Conservation (phyloP, 1,140 invertebrate genomes). For the Telenomus remus region DNA sequence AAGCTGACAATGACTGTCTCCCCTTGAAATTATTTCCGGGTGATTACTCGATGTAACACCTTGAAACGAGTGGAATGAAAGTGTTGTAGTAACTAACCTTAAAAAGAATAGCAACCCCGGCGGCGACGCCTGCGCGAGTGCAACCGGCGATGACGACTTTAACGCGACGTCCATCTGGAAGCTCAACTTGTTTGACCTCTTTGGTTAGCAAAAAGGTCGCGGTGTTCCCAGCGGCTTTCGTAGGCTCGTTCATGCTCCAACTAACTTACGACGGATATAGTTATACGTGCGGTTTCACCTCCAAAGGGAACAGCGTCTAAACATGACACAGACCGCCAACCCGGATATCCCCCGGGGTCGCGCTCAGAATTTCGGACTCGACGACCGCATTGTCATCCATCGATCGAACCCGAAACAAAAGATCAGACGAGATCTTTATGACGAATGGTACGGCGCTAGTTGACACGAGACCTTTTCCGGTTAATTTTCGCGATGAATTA, state of each 20-base stretch:
- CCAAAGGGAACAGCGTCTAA: conserved; percentile 18
- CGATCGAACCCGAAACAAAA: conserved; percentile 38
- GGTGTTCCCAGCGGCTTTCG: conserved; percentile 55
- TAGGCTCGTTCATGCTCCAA: conserved; percentile 48
- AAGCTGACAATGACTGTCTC: conserved; percentile 8
- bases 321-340: conserved; percentile 37
- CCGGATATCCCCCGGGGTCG: conserved; percentile 38
- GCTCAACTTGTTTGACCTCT: conserved; percentile 58
- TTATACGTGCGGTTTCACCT: conserved; percentile 42
- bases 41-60: conserved; percentile 26
- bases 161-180: conserved; percentile 60
- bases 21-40: conserved; percentile 23
- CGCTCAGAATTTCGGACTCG: conserved; percentile 31
- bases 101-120: conserved; percentile 65
- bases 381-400: conserved; percentile 29
- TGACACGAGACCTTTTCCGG: conserved; percentile 15
- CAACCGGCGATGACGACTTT: conserved; percentile 68
- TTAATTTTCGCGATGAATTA: conserved; percentile 38
- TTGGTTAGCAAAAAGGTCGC: conserved; percentile 66
- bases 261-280: conserved; percentile 48
- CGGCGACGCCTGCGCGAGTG: conserved; percentile 64
- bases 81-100: conserved; percentile 61
- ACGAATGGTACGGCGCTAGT: neutral
- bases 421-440: conserved; percentile 7
- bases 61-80: conserved; percentile 2